Conservation (phyloP, 2,113 vertebrate genomes). For the Cochlearius cochlearius region DNA sequence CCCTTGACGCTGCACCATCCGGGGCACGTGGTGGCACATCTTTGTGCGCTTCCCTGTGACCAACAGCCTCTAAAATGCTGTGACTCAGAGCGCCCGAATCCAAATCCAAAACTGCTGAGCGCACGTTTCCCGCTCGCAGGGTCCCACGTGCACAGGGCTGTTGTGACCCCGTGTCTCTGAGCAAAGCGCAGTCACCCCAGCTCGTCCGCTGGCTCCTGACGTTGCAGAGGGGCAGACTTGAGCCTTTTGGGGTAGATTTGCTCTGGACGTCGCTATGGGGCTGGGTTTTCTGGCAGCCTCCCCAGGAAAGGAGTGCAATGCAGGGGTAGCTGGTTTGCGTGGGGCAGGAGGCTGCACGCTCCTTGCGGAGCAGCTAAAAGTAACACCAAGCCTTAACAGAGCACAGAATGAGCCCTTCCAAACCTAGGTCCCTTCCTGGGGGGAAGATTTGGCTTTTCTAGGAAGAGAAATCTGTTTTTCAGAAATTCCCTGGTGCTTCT, state of each 20-base stretch:
- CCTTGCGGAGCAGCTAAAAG: not conserved
- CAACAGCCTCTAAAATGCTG: accelerated
- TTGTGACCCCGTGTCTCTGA: not conserved
- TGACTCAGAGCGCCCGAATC: not conserved
- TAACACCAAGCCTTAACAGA: too few relatives aligned
- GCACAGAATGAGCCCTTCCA: accelerated
- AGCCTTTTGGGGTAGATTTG: not conserved
- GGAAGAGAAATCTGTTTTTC: not conserved
- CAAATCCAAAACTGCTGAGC: not conserved
- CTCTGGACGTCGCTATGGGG: accelerated
- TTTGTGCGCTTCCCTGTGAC: not conserved
- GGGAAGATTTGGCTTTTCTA: not conserved
- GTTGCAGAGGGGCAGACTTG: accelerated
- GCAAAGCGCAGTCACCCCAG: not conserved
- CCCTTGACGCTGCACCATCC: accelerated
- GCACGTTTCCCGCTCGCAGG: accelerated
- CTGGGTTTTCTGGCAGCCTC: not conserved
- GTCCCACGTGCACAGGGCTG: not conserved
- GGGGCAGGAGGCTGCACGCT: not conserved
- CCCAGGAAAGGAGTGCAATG: not conserved
- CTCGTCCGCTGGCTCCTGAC: not conserved
- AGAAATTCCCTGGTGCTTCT: not conserved
- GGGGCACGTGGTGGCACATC: accelerated
- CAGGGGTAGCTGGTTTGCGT: not conserved
- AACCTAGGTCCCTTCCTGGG: not conserved